Conservation (phyloP, 2,888 invertebrate species). For the Ditylenchus weischeri region DNA sequence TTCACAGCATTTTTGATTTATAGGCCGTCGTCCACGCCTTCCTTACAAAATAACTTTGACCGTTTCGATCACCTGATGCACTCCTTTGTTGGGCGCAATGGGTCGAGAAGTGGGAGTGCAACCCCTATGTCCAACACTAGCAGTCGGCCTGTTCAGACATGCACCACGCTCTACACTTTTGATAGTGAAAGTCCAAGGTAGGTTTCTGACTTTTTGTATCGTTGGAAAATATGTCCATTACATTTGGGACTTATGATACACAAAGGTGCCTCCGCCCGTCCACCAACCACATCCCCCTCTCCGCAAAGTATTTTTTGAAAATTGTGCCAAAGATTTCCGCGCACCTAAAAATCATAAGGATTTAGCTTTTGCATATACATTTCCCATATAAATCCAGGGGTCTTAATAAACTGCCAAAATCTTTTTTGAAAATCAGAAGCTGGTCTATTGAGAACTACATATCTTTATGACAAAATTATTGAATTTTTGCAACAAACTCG, state of each 20-base stretch:
- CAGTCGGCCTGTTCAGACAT: constrained; percentile 25
- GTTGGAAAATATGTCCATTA: constrained; percentile 18
- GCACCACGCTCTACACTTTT: constrained; percentile 44
- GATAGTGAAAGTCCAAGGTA: constrained; percentile 37
- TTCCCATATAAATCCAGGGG: no score
- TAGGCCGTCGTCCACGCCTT: constrained; percentile 45
- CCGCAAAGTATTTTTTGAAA: no score
- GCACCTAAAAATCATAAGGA: no score
- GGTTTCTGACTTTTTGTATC: constrained; percentile 7
- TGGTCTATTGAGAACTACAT: no score
- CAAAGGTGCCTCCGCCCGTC: no score
- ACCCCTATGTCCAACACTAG: constrained; percentile 16
- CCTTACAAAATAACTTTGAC: constrained; percentile 47
- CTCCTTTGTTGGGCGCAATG: constrained; percentile 34
- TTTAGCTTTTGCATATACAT: no score
- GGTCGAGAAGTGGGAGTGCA: constrained; percentile 17
- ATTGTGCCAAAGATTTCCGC: no score
- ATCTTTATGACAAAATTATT: no score
- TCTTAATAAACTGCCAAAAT: no score
- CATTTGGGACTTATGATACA: background rate
- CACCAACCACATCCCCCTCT: no score
- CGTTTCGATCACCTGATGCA: constrained; percentile 48
- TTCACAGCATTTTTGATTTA: background rate
- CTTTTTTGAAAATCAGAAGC: no score
- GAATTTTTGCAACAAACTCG: no score